Evolutionary conservation across 2,797 vertebrate genomes (phyloP).

Genomic region (Ibycter americanus): DNA sequence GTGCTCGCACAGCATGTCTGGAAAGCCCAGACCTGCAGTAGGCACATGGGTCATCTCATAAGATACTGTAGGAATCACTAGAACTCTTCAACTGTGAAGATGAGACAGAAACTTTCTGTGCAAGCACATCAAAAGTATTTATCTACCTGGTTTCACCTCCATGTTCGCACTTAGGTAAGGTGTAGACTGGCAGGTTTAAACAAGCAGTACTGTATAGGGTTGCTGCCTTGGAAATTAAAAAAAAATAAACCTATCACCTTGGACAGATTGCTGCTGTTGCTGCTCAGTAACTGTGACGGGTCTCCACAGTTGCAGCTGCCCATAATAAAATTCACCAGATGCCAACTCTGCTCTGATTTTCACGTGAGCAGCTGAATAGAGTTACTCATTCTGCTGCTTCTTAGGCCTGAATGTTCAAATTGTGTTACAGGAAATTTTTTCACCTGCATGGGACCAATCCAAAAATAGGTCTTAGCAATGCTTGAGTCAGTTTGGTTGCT

Average conservation of each 20-base stretch:
- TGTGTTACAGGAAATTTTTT: background rate
- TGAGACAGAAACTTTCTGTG: background rate
- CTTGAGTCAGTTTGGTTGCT: background rate
- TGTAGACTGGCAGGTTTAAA: background rate
- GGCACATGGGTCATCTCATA: background rate
- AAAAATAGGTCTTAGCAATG: background rate
- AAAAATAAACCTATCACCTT: background rate
- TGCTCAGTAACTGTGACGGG: background rate
- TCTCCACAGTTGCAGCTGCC: background rate
- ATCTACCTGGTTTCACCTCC: background rate
- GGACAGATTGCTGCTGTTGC: background rate
- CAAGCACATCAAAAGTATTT: background rate
- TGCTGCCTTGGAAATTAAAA: background rate
- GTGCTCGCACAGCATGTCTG: rapidly evolving
- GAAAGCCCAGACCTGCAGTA: background rate
- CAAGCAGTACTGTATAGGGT: background rate
- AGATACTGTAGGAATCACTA: background rate
- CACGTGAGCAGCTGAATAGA: background rate
- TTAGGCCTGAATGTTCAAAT: background rate
- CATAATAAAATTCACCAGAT: background rate
- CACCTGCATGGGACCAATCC: background rate
- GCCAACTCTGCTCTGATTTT: background rate
- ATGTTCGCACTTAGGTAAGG: background rate
- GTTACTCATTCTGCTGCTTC: background rate
- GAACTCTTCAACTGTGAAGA: background rate